These are phyloP conservation scores for Mormoops blainvillei DNA, from an alignment of 2,113 vertebrate genomes.

Conservation along the genomic window DNA sequence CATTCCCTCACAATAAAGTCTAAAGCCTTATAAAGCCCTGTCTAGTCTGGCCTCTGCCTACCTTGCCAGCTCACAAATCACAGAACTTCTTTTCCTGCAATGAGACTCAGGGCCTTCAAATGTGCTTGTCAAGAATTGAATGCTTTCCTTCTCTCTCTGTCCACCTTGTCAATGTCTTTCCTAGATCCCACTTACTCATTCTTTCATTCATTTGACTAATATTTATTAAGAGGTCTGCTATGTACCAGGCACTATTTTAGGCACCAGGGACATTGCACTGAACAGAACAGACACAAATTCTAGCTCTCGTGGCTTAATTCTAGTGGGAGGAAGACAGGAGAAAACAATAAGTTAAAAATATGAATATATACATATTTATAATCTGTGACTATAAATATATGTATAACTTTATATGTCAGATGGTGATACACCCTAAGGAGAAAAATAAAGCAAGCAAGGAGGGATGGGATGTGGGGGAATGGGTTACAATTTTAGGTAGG, in stretches of 20 bases:
- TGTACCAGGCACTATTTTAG: not conserved
- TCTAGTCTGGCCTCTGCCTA: not conserved
- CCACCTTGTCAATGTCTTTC: not conserved
- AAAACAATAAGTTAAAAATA: not conserved
- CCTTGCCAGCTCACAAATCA: not conserved
- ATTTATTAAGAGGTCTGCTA: not conserved
- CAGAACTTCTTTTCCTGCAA: not conserved
- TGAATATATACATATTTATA: not conserved
- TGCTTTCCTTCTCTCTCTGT: not conserved
- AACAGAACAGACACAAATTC: conserved; percentile 15
- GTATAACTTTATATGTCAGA: not conserved
- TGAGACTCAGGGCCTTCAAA: not conserved
- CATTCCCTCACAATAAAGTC: not conserved
- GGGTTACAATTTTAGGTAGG: not conserved
- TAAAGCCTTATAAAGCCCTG: not conserved
- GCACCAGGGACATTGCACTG: not conserved
- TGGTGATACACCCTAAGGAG: not conserved
- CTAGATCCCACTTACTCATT: not conserved
- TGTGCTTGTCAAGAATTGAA: not conserved
- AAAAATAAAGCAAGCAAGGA: conserved; percentile 24
- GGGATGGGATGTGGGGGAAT: not conserved
- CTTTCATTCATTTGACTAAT: conserved; percentile 14
- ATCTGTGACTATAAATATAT: not conserved
- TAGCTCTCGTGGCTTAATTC: not conserved
- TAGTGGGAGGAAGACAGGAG: conserved; percentile 1